Percentiles rank a stretch among this genome's conserved stretches.
These are phyloP conservation scores for Nothocercus nigrocapillus DNA, from an alignment of 2,113 vertebrate genomes.

Conservation along the genomic window DNA sequence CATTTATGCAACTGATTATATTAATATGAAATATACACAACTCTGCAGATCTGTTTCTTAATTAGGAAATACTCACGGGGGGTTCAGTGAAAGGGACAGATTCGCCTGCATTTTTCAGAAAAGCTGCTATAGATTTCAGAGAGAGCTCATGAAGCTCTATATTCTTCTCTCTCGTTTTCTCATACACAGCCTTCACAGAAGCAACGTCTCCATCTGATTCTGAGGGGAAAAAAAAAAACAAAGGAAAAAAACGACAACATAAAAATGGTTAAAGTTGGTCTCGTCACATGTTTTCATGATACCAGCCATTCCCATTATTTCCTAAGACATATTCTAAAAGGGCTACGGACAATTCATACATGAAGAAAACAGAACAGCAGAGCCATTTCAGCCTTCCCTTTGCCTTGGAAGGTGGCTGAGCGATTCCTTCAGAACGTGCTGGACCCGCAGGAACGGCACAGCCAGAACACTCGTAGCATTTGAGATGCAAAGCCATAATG, in stretches of 20 bases:
- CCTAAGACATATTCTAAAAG: neutral
- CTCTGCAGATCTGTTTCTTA: slow-evolving; percentile 52
- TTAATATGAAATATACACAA: slow-evolving; percentile 8
- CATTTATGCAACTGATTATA: slow-evolving; percentile 34
- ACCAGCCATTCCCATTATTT: neutral
- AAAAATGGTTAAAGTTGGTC: neutral
- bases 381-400: neutral
- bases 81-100: slow-evolving; percentile 88
- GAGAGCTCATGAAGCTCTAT: slow-evolving; percentile 76
- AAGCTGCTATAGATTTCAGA: slow-evolving; percentile 87
- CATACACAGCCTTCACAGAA: slow-evolving; percentile 83
- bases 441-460: neutral
- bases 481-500: neutral
- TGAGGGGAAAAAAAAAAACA: slow-evolving; percentile 47
- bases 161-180: slow-evolving; percentile 79
- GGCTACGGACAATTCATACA: neutral
- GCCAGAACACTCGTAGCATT: neutral
- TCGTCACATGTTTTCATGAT: neutral
- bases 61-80: slow-evolving; percentile 85
- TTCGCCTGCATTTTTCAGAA: slow-evolving; percentile 85
- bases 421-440: neutral
- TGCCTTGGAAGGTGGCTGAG: neutral
- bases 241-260: neutral
- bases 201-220: slow-evolving; percentile 82
- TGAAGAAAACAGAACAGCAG: neutral